Conservation (phyloP, 2,113 vertebrate genomes). For the Accipiter cooperii region DNA sequence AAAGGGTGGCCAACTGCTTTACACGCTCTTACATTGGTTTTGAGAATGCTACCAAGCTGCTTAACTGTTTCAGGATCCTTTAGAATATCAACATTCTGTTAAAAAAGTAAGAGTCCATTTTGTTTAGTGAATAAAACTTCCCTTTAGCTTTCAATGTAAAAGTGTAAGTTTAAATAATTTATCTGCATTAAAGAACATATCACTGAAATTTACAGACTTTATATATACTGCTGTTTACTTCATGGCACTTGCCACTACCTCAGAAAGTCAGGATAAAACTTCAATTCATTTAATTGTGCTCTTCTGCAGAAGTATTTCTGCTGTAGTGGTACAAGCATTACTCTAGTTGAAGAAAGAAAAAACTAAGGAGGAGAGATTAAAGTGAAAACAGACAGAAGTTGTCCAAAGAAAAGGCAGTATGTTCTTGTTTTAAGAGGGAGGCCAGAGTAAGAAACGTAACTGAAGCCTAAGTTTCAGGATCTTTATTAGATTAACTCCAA, state of each 20-base stretch:
- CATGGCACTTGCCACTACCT: background rate
- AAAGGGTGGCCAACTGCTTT: slow-evolving; percentile 98
- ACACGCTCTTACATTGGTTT: slow-evolving; percentile 96
- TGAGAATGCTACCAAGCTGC: slow-evolving; percentile 96
- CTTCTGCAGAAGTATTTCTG: background rate
- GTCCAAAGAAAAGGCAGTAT: background rate
- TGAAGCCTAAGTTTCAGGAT: background rate
- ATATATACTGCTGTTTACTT: background rate
- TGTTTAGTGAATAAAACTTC: background rate
- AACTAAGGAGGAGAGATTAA: background rate
- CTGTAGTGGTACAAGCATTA: background rate
- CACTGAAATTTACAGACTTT: background rate
- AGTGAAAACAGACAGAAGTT: background rate
- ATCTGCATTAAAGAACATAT: background rate
- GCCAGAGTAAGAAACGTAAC: background rate
- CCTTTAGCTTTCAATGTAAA: background rate
- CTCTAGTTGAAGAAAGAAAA: background rate
- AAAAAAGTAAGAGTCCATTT: background rate
- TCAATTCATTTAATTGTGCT: background rate
- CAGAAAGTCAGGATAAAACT: background rate
- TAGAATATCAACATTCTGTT: slow-evolving; percentile 95
- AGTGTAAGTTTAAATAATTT: background rate
- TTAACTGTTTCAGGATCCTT: slow-evolving; percentile 99
- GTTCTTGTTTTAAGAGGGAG: background rate
- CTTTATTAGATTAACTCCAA: background rate